Evolutionary conservation across 1,140 invertebrate genomes (phyloP).

Genomic region (Leptestheria dahalacensis): DNA sequence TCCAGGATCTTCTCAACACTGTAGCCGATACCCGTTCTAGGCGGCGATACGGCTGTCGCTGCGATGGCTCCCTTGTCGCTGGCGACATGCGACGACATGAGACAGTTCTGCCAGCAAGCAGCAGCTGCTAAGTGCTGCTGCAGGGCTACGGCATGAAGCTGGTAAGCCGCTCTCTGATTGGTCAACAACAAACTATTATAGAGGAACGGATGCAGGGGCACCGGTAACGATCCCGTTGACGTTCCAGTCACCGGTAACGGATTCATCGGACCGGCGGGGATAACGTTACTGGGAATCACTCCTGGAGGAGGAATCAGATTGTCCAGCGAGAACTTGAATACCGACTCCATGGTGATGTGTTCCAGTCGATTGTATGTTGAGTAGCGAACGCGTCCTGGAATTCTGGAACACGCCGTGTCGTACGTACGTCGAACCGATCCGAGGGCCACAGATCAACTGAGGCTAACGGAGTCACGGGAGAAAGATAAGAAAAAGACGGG

Average conservation of each 20-base stretch:
- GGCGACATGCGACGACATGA: not conserved
- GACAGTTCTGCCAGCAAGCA: not conserved
- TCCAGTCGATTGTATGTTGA: no score
- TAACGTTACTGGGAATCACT: no score
- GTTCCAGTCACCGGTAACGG: not conserved
- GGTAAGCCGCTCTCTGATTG: not conserved
- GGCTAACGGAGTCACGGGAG: no score
- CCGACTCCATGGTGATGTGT: not conserved
- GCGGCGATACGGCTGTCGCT: not conserved
- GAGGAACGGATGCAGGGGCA: not conserved
- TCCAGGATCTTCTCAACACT: not conserved
- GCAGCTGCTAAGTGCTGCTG: conserved; percentile 3
- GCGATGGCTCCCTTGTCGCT: not conserved
- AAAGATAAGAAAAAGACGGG: no score
- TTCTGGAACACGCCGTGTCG: no score
- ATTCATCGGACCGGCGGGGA: not conserved
- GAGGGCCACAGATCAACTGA: no score
- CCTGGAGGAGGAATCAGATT: not conserved
- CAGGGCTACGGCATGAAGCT: not conserved
- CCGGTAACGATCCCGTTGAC: not conserved
- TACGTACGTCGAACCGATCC: no score
- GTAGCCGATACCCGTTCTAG: not conserved
- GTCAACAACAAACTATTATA: not conserved
- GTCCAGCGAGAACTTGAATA: not conserved
- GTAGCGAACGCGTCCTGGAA: no score